Evolutionary conservation across 2,888 invertebrate genomes (phyloP), one percentile per base, ranked within the genome.

Genomic region (Pseudococcus jackbeardsleyi): DNA sequence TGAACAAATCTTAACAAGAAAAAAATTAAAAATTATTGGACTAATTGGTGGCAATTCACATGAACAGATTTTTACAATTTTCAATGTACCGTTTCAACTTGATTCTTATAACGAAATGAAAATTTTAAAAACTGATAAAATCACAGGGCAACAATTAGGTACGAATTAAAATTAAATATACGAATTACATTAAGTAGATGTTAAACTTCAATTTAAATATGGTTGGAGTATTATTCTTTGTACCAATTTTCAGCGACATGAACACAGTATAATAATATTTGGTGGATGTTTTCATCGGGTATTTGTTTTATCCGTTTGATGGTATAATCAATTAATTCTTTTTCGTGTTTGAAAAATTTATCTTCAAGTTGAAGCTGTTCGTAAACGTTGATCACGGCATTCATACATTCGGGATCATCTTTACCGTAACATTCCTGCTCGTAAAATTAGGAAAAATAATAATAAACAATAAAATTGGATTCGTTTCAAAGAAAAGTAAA

Each of bases 401-500:
- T 42, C n/a, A 46, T 46, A 19, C 79, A 46, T 22, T 42, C 33
- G 7, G 79, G 19, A 46, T 82, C 12, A 19, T 82, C 46, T 82
- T 82, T 82, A 12, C 79, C 79, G 19, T 82, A 82, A 46, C 79
- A 82, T 82, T 82, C 19, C 79, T 82, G 8, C 15, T 8, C 7
- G 72, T 33, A 33, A 1, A 17, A 33, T 33, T 33, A 33, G 3
- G 3, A 33, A 33, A 33, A 33, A 33, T 2, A 33, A 33, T 33
- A 33, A 77, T 8, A 39, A 19, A 46, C 33, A 72, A 19, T 19
- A 42, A 82, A 77, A 42, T 39, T 39, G 42, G 15, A 33, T 72
- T 7, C 0, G 15, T 77, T 77, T 77, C 6, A 0, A 15, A 64
- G 19, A 19, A 19, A 22, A 19, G 11, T 22, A 22, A 46, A 46